Conservation (phyloP, 1,140 invertebrate species). For the Drosophila murphyi region DNA sequence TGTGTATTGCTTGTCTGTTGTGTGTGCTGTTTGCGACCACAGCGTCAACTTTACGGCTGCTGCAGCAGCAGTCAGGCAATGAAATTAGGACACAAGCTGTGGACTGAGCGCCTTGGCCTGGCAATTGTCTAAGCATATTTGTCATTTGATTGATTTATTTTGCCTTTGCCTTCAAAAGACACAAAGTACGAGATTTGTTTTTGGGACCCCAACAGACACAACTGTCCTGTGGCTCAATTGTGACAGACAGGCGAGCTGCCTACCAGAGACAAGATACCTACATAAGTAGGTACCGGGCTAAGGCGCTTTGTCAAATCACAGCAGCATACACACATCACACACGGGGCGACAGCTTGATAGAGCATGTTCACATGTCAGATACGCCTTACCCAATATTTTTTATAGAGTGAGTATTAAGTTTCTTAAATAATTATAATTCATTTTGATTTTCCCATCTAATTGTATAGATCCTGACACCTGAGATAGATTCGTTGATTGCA, state of each 20-base stretch:
- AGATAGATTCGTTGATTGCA: too few relatives aligned
- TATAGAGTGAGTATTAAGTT: background rate
- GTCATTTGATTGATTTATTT: conserved; percentile 82
- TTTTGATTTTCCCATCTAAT: too few relatives aligned
- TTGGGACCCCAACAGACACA: background rate
- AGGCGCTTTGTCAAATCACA: conserved; percentile 51
- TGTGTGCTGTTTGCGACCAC: conserved; percentile 35
- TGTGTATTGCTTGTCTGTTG: conserved; percentile 4
- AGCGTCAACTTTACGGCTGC: conserved; percentile 28
- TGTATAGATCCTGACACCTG: too few relatives aligned
- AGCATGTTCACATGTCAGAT: background rate
- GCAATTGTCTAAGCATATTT: conserved; percentile 82
- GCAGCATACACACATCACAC: conserved; percentile 18
- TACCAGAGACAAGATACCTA: conserved; percentile 4
- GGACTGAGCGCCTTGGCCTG: conserved; percentile 55
- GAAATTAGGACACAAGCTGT: conserved; percentile 39
- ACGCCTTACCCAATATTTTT: background rate
- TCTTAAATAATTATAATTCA: too few relatives aligned
- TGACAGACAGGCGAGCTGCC: conserved; percentile 30
- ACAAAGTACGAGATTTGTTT: conserved; percentile 26
- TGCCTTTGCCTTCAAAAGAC: conserved; percentile 56
- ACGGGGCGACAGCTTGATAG: background rate
- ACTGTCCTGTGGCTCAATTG: conserved; percentile 50
- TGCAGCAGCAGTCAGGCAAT: conserved; percentile 27
- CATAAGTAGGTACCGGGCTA: conserved; percentile 18